A percentile compares a stretch with the other conserved stretches of the same genome.
These are phyloP conservation scores for Amazona guildingii DNA, from an alignment of 2,113 vertebrate species.

Conservation along the genomic window DNA sequence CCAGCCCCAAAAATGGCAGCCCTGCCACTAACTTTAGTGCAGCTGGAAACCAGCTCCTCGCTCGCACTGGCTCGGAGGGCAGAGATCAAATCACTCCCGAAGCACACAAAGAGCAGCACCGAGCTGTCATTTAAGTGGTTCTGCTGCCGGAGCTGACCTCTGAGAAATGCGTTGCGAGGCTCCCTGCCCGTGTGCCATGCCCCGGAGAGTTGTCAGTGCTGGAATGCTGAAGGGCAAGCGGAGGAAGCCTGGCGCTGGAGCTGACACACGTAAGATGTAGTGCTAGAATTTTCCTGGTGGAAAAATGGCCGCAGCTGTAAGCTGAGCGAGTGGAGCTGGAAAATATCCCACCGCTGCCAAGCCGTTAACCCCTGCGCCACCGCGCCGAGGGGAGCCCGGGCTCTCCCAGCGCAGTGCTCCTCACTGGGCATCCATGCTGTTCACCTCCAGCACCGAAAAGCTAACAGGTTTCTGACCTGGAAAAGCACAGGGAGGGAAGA, in stretches of 20 bases:
- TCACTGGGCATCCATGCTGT: not conserved
- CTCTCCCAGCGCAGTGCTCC: not conserved
- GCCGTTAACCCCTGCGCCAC: conserved; percentile 47
- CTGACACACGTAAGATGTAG: conserved; percentile 19
- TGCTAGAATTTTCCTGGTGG: conserved; percentile 52
- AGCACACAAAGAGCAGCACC: not conserved
- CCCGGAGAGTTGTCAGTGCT: conserved; percentile 15
- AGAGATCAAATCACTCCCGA: not conserved
- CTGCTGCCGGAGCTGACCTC: not conserved
- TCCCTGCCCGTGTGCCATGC: not conserved
- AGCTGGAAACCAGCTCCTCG: not conserved
- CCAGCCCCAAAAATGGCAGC: conserved; percentile 20
- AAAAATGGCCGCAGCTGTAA: conserved; percentile 53
- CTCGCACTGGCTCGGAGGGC: not conserved
- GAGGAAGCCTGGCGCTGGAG: conserved; percentile 8
- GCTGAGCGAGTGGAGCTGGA: conserved; percentile 46
- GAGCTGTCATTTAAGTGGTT: not conserved
- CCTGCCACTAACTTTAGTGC: conserved; percentile 52
- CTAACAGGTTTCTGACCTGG: accelerated
- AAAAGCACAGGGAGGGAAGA: not conserved
- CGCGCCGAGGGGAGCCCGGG: not conserved
- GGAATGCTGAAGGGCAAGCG: conserved; percentile 36
- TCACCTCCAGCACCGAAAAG: not conserved
- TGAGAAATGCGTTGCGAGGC: not conserved
- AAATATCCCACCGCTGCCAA: conserved; percentile 54